These are phyloP conservation scores for Erebia epiphron DNA, from an alignment of 2,888 invertebrate species.

Conservation along the genomic window DNA sequence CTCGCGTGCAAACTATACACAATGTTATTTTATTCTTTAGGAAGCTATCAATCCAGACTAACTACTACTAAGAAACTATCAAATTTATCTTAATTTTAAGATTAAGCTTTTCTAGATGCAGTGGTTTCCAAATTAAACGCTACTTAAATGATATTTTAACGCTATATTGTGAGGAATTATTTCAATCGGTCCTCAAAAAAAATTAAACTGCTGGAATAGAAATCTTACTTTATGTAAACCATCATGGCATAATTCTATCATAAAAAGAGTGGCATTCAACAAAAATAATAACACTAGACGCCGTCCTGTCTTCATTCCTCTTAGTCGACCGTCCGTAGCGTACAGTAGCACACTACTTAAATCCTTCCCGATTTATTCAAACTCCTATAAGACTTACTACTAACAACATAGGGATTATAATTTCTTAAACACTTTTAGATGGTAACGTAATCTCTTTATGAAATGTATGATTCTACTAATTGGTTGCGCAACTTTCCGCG, in stretches of 20 bases:
- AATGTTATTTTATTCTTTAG: constrained; percentile 39
- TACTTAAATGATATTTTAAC: no score
- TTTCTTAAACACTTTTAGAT: constrained; percentile 37
- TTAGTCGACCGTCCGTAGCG: constrained; percentile 63
- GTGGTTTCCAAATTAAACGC: no score
- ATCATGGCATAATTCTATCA: constrained; percentile 35
- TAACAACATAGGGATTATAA: constrained; percentile 39
- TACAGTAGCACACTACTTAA: constrained; percentile 43
- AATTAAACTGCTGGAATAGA: neutral
- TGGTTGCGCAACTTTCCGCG: constrained; percentile 64
- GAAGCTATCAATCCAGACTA: constrained; percentile 43
- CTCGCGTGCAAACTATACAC: no score
- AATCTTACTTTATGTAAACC: constrained; percentile 24
- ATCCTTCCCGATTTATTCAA: constrained; percentile 32
- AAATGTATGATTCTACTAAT: constrained; percentile 57
- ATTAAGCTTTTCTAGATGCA: no score
- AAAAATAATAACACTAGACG: constrained; percentile 56
- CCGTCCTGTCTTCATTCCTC: constrained; percentile 64
- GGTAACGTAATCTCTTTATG: constrained; percentile 41
- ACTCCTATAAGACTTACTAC: constrained; percentile 31
- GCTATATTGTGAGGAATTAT: neutral
- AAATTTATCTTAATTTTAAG: no score
- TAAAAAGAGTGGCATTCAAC: constrained; percentile 45
- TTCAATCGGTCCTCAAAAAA: neutral
- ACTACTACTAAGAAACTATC: no score